Percentiles rank a stretch among this genome's conserved stretches.
phyloP scores from a whole-genome alignment of 2,888 invertebrate genomes.

The Eustalomyia histrio region DNA sequence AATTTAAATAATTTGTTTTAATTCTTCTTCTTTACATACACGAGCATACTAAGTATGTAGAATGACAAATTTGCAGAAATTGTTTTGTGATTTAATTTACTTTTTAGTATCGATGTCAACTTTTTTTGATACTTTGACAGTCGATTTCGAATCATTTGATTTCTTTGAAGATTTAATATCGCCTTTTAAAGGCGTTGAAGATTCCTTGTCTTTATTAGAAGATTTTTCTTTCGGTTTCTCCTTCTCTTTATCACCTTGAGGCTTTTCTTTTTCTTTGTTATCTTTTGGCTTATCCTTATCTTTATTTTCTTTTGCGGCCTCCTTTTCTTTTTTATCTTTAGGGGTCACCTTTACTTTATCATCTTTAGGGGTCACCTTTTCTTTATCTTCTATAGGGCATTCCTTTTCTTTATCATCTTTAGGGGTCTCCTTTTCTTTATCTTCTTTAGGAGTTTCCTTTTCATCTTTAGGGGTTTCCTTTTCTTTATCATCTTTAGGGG shows the following conservation, averaged over 20 bases:
- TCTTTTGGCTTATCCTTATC: conserved; percentile 10
- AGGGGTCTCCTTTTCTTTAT: conserved; percentile 50
- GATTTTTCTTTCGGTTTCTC: conserved; percentile 19
- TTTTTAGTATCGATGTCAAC: conserved; percentile 33
- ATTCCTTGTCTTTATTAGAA: conserved; percentile 16
- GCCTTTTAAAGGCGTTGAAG: neutral
- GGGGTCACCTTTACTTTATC: neutral
- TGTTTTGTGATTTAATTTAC: conserved; percentile 19
- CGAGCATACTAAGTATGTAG: neutral
- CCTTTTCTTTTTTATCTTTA: conserved; percentile 28
- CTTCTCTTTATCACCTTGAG: too few relatives aligned
- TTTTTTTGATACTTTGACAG: conserved; percentile 37
- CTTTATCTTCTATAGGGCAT: neutral
- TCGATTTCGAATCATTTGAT: neutral
- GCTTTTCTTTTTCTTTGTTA: conserved; percentile 37
- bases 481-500: neutral
- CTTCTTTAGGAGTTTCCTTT: neutral
- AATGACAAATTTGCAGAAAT: neutral
- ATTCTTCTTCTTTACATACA: conserved; percentile 3
- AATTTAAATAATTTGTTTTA: neutral
- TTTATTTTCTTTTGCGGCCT: neutral
- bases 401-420: conserved; percentile 50
- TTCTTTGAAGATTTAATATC: conserved; percentile 29
- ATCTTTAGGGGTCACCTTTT: neutral
- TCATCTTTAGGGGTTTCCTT: neutral